These are phyloP conservation scores for Drosophila asahinai DNA, from an alignment of 1,140 invertebrate species.

Conservation along the genomic window DNA sequence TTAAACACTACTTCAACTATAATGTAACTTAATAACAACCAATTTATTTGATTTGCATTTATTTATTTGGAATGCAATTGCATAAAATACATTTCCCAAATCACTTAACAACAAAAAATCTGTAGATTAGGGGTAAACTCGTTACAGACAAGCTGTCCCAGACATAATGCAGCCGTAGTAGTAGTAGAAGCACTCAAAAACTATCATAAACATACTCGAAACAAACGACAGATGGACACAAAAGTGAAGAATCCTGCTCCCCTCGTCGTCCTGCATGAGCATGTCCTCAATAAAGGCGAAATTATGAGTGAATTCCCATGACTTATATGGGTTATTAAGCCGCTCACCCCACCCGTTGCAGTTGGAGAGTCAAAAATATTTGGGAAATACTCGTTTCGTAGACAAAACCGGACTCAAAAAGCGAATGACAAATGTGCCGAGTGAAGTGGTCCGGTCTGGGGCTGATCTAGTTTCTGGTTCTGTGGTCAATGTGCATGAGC, in stretches of 20 bases:
- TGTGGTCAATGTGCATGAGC: slow-evolving; percentile 45
- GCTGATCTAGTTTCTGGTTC: slow-evolving; percentile 35
- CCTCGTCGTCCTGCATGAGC: slow-evolving; percentile 9
- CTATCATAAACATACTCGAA: slow-evolving; percentile 42
- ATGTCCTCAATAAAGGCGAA: slow-evolving; percentile 42
- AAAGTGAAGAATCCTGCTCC: slow-evolving; percentile 19
- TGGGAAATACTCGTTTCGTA: slow-evolving; percentile 39
- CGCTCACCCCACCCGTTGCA: too few species aligned
- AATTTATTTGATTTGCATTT: background rate
- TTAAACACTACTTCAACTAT: too few species aligned
- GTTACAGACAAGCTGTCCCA: slow-evolving; percentile 2
- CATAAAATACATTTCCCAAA: background rate
- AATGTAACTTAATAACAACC: background rate
- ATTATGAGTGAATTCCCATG: slow-evolving; percentile 39
- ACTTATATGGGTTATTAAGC: slow-evolving; percentile 49
- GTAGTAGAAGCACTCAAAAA: slow-evolving; percentile 12
- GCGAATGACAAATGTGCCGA: slow-evolving; percentile 39
- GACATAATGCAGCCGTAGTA: slow-evolving; percentile 1
- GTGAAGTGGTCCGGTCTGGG: slow-evolving; percentile 36
- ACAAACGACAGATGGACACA: slow-evolving; percentile 39
- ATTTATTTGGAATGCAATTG: background rate
- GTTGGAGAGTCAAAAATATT: slow-evolving; percentile 33
- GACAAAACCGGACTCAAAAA: slow-evolving; percentile 29
- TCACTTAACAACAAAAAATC: background rate
- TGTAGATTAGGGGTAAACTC: background rate